phyloP scores from a whole-genome alignment of 2,113 vertebrate species.

The Otus sunia region DNA sequence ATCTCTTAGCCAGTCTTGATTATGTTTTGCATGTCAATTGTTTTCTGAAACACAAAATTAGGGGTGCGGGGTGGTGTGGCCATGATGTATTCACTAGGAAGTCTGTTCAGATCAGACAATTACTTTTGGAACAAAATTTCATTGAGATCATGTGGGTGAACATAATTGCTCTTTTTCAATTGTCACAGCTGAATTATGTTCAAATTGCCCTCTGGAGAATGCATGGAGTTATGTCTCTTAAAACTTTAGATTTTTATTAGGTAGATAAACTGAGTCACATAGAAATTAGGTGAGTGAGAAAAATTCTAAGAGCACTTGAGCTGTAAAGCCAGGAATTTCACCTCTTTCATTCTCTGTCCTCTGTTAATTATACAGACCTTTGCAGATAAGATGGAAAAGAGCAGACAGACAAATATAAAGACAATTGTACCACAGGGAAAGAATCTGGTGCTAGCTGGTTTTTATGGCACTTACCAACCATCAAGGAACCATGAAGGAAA shows the following conservation, averaged over 20 bases:
- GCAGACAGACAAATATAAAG: not conserved
- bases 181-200: not conserved
- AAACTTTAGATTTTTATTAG: not conserved
- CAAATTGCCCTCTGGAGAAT: not conserved
- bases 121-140: not conserved
- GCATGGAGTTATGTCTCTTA: not conserved
- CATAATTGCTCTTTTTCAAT: not conserved
- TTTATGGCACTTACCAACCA: not conserved
- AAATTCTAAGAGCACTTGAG: not conserved
- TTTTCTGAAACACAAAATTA: not conserved
- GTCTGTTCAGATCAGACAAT: not conserved
- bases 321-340: not conserved
- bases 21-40: not conserved
- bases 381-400: not conserved
- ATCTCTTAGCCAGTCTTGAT: not conserved
- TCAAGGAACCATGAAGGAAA: not conserved
- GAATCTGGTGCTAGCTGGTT: not conserved
- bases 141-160: not conserved
- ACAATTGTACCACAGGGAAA: not conserved
- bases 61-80: not conserved
- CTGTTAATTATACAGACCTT: not conserved
- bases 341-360: not conserved
- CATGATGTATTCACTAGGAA: not conserved
- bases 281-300: not conserved
- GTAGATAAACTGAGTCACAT: not conserved